Conservation (phyloP, 2,888 invertebrate species). For the Scaptomyza polygonia region DNA sequence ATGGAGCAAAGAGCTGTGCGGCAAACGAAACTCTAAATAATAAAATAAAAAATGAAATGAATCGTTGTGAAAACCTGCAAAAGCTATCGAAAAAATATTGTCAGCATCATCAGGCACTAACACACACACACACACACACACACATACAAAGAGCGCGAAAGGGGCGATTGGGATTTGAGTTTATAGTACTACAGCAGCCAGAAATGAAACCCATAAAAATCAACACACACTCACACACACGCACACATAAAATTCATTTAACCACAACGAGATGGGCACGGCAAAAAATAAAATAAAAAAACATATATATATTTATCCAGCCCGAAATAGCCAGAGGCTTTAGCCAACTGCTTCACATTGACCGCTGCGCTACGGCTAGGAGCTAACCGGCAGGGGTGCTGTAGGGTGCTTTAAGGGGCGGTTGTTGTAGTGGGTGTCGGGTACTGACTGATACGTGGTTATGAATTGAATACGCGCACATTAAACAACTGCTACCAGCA, state of each 20-base stretch:
- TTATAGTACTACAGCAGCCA: neutral
- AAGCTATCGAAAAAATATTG: constrained; percentile 76
- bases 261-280: constrained; percentile 60
- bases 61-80: constrained; percentile 56
- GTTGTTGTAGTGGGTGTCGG: neutral
- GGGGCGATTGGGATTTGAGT: neutral
- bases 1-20: constrained; percentile 6
- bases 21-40: constrained; percentile 65
- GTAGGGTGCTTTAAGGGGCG: neutral
- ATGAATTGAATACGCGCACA: constrained; percentile 73
- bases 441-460: constrained; percentile 60
- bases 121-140: constrained; percentile 5
- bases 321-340: constrained; percentile 43
- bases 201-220: constrained; percentile 34
- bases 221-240: neutral
- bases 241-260: constrained; percentile 62
- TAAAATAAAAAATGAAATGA: constrained; percentile 78
- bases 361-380: constrained; percentile 16
- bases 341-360: constrained; percentile 36
- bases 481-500: constrained; percentile 65
- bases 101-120: constrained; percentile 54
- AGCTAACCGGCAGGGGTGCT: constrained; percentile 2
- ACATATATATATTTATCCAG: neutral
- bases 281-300: constrained; percentile 15
- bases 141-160: neutral